Percentiles rank a stretch among this genome's conserved stretches.
phyloP scores from a whole-genome alignment of 2,113 vertebrate genomes.

The Amazona vittata region DNA sequence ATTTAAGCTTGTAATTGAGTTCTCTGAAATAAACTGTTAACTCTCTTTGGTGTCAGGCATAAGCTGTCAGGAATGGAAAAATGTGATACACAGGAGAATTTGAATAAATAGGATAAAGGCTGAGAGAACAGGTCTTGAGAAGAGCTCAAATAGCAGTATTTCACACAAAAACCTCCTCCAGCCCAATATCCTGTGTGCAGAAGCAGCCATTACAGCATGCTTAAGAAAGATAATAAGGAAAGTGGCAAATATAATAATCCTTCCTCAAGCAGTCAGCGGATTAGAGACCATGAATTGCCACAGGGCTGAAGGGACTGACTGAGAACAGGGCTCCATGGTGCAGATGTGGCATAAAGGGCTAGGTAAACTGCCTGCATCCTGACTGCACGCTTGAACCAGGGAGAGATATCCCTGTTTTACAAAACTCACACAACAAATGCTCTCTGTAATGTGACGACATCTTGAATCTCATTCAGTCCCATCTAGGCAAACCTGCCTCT shows the following conservation, averaged over 20 bases:
- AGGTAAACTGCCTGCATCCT: neutral
- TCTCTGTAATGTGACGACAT: neutral
- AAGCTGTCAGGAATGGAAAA: neutral
- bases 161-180: neutral
- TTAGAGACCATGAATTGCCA: constrained; percentile 36
- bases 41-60: neutral
- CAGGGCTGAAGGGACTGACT: neutral
- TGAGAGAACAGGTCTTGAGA: neutral
- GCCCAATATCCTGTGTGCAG: neutral
- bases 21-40: neutral
- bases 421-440: neutral
- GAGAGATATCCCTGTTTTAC: neutral
- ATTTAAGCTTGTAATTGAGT: constrained; percentile 17
- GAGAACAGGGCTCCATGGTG: neutral
- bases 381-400: neutral
- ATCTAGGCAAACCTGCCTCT: neutral
- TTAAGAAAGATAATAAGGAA: constrained; percentile 30
- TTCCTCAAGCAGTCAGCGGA: neutral
- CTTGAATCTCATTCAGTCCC: neutral
- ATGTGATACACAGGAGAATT: neutral
- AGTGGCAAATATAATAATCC: neutral
- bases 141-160: neutral
- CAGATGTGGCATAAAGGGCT: neutral
- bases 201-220: neutral
- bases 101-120: constrained; percentile 4